Evolutionary conservation across 1,140 invertebrate genomes (phyloP).

Genomic region (Meloidogyne floridensis): DNA sequence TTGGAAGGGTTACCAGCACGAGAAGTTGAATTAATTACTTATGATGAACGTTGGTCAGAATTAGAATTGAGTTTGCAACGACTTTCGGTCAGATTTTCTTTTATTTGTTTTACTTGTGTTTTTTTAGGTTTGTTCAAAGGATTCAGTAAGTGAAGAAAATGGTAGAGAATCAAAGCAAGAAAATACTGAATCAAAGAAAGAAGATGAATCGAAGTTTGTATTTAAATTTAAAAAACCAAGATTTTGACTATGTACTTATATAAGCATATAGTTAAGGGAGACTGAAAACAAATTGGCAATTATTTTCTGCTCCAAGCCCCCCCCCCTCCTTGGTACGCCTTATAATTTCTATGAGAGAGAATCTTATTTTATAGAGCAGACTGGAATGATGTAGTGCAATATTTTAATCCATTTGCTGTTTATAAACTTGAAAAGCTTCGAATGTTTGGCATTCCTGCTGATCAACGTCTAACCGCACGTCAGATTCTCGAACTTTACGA

Average conservation of each 20-base stretch:
- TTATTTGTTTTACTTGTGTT: background rate
- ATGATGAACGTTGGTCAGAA: constrained; percentile 63
- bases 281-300: background rate
- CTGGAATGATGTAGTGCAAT: constrained; percentile 36
- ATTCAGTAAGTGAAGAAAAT: constrained; percentile 22
- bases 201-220: background rate
- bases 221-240: background rate
- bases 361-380: constrained; percentile 11
- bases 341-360: background rate
- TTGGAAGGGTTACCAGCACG: constrained; percentile 21
- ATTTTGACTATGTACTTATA: background rate
- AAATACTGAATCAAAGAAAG: background rate
- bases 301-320: too few species aligned
- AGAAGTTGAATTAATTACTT: constrained; percentile 59
- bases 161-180: background rate
- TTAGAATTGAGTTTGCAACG: constrained; percentile 57
- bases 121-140: constrained; percentile 38
- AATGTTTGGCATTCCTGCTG: constrained; percentile 65
- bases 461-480: constrained; percentile 62
- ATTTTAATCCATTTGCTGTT: constrained; percentile 62
- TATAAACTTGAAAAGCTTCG: constrained; percentile 62
- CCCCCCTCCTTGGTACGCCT: too few species aligned
- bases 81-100: constrained; percentile 25
- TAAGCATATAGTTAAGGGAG: background rate
- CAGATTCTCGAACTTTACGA: constrained; percentile 60